Conservation (phyloP, 2,113 vertebrate genomes). For the Silurus asotus region DNA sequence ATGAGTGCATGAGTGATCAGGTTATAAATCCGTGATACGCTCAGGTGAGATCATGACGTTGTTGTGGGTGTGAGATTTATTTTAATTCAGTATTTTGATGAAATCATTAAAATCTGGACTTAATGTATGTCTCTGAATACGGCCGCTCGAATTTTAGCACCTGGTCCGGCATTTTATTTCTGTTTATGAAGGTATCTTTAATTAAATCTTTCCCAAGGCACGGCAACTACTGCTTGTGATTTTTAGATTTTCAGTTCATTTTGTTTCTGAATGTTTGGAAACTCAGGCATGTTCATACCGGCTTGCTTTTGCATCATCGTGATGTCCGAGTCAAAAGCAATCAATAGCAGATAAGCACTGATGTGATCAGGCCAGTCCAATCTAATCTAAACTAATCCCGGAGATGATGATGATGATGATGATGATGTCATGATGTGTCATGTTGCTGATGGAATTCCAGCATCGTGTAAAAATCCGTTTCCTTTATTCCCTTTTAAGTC, state of each 20-base stretch:
- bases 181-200: slow-evolving; percentile 4
- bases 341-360: slow-evolving; percentile 46
- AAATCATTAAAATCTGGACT: background rate
- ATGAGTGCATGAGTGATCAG: too few relatives aligned
- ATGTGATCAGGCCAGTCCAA: slow-evolving; percentile 44
- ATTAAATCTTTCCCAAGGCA: slow-evolving; percentile 14
- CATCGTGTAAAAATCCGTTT: slow-evolving; percentile 38
- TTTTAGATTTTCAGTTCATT: slow-evolving; percentile 52
- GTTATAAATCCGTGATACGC: too few relatives aligned
- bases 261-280: slow-evolving; percentile 57
- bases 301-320: slow-evolving; percentile 59
- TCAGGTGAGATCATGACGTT: too few relatives aligned
- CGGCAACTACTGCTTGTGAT: slow-evolving; percentile 33
- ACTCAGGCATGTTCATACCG: slow-evolving; percentile 55
- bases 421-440: slow-evolving; percentile 17
- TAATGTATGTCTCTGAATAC: slow-evolving; percentile 8
- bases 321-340: slow-evolving; percentile 50
- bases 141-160: slow-evolving; percentile 16
- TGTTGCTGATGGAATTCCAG: slow-evolving; percentile 44
- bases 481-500: background rate
- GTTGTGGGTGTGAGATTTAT: too few relatives aligned
- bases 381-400: slow-evolving; percentile 35
- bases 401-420: slow-evolving; percentile 15
- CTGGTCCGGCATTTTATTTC: slow-evolving; percentile 2
- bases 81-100: background rate